Percentiles rank a stretch among this genome's conserved stretches.
phyloP scores from a whole-genome alignment of 2,113 vertebrate genomes.

The Mus musculus region DNA sequence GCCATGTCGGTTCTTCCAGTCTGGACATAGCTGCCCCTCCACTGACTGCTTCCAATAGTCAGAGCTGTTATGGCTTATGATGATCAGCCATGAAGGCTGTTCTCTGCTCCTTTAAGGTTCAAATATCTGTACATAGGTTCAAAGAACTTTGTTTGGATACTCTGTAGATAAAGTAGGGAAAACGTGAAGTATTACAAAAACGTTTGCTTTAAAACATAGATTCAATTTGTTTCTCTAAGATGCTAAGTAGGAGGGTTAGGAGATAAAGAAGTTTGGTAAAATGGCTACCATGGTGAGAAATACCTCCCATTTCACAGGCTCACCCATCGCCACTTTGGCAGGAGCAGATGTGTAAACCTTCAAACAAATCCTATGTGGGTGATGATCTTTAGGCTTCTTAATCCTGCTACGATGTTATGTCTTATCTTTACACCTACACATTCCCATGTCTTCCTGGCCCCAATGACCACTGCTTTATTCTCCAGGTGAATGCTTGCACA shows the following conservation, averaged over 20 bases:
- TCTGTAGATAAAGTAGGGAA: background rate
- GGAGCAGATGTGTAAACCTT: too few relatives aligned
- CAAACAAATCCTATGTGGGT: background rate
- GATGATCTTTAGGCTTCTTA: too few relatives aligned
- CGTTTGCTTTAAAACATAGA: background rate
- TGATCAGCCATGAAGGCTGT: fast-evolving
- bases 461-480: fast-evolving
- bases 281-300: background rate
- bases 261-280: background rate
- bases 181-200: background rate
- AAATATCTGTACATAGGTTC: background rate
- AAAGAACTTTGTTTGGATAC: background rate
- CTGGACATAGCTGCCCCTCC: fast-evolving
- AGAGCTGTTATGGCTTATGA: too few relatives aligned
- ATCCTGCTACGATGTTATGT: background rate
- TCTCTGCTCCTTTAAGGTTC: too few relatives aligned
- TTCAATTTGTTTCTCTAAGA: background rate
- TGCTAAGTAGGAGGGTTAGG: background rate
- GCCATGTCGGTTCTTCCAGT: background rate
- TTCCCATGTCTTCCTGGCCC: too few relatives aligned
- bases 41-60: background rate
- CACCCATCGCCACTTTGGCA: background rate
- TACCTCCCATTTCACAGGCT: too few relatives aligned
- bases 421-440: too few relatives aligned
- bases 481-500: background rate